Base-by-base conservation (phyloP, 2,888 invertebrate species). In the Escarpia spicata region DNA sequence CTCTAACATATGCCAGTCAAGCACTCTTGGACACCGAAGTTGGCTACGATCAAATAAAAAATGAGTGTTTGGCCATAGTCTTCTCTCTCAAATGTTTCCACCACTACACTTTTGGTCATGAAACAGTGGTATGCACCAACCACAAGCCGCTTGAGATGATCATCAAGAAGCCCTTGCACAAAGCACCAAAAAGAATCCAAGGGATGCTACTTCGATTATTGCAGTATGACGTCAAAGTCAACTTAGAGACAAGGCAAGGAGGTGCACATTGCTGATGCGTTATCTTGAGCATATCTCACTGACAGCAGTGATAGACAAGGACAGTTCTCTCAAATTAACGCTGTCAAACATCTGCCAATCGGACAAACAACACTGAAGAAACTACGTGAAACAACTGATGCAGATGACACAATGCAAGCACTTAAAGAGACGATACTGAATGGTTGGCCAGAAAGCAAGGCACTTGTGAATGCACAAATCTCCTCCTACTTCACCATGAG, bases 101-200 rank as follows among this genome's bases (percentile, higher is more conserved):
- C 91, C 94, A 95, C 31, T 96, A 95, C 93, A 91, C 96, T 0
- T 96, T 94, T 92, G 96, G 96, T 3, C 60, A 26, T 12, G 45
- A 95, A 37, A 97, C 97, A 92, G 37, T 37, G 37, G 37, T 37
- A 37, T 37, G 37, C 37, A 37, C 37, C 37, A 37, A 37, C 37
- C 37, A 37, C 37, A 95, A 96, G 93, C 96, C 97, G 0, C 93
- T 97, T 1, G 96, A 95, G 58, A 91, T 94, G 6, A 96, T 97
- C 91, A 95, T 96, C 92, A 94, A 95, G 95, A 94, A 94, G 92
- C 92, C 94, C n/a, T 92, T 96, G 31, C 94, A 94, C 6, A 92
- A 92, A 9, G 37, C 37, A 37, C 94, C 95, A 0, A 95, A 94
- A 45, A 93, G 95, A 19, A 93, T 96, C 9, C 95, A 95, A 92